Conservation (phyloP, 2,113 vertebrate genomes). For the Fulmarus glacialis region DNA sequence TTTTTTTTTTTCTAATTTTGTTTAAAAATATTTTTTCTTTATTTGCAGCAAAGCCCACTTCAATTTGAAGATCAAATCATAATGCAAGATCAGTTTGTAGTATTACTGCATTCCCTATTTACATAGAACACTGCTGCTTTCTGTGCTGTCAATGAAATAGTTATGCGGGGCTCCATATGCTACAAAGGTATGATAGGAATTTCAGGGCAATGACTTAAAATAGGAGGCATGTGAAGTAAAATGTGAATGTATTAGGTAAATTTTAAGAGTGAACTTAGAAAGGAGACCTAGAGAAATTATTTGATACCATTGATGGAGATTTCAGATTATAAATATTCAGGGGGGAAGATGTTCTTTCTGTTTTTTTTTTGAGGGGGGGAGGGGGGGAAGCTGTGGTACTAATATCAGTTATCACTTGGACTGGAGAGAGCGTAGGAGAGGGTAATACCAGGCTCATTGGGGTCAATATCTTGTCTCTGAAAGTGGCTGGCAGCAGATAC, state of each 20-base stretch:
- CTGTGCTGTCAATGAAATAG: neutral
- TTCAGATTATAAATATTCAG: neutral
- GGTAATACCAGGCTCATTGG: neutral
- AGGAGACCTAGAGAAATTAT: neutral
- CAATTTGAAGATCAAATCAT: neutral
- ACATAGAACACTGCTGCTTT: neutral
- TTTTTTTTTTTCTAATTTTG: neutral
- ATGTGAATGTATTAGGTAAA: neutral
- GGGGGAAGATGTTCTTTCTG: neutral
- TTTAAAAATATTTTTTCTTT: neutral
- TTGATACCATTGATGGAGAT: neutral
- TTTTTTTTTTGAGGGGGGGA: fast-evolving
- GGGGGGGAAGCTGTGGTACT: neutral
- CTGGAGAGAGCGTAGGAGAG: neutral
- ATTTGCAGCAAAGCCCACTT: neutral
- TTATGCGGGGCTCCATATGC: neutral
- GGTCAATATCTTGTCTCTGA: neutral
- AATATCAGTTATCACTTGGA: neutral
- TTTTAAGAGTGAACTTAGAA: neutral
- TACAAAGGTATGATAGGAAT: neutral
- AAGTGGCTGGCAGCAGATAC: neutral
- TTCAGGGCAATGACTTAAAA: neutral
- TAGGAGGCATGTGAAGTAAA: neutral
- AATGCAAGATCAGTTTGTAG: neutral
- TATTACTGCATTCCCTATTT: neutral